Conservation (phyloP, 2,113 vertebrate genomes). For the Sinocyclocheilus anshuiensis region DNA sequence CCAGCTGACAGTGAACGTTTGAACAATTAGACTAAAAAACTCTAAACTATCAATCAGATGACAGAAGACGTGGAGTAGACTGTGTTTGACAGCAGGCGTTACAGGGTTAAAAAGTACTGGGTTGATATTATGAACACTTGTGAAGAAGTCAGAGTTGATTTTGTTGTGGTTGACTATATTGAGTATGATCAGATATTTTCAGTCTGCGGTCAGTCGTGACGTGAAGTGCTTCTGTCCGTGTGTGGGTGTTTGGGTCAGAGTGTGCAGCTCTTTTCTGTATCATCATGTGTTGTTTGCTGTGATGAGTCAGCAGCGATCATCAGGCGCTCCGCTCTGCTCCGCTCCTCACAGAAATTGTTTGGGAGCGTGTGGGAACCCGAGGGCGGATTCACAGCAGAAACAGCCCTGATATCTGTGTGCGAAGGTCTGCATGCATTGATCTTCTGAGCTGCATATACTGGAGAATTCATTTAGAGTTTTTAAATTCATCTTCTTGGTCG, state of each 20-base stretch:
- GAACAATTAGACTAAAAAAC: no score
- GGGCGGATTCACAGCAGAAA: neutral
- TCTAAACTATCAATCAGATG: no score
- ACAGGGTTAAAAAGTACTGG: neutral
- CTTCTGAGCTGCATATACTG: neutral
- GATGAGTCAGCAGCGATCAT: neutral
- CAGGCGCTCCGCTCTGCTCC: neutral
- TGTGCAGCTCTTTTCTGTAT: neutral
- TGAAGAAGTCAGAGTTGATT: neutral
- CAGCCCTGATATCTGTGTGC: neutral
- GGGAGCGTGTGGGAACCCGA: neutral
- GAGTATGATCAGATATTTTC: neutral
- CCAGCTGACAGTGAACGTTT: no score
- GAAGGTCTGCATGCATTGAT: conserved; percentile 7
- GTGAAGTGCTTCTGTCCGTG: neutral
- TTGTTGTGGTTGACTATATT: neutral
- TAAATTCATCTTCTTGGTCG: neutral
- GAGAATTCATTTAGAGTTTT: neutral
- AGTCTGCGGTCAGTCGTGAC: neutral
- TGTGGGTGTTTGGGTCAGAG: neutral
- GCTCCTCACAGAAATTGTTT: neutral
- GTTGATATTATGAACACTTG: neutral
- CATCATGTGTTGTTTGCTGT: neutral
- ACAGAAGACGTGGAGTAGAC: no score
- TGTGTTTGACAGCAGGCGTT: no score